phyloP scores from a whole-genome alignment of 2,888 invertebrate genomes.

The Meganola albula region DNA sequence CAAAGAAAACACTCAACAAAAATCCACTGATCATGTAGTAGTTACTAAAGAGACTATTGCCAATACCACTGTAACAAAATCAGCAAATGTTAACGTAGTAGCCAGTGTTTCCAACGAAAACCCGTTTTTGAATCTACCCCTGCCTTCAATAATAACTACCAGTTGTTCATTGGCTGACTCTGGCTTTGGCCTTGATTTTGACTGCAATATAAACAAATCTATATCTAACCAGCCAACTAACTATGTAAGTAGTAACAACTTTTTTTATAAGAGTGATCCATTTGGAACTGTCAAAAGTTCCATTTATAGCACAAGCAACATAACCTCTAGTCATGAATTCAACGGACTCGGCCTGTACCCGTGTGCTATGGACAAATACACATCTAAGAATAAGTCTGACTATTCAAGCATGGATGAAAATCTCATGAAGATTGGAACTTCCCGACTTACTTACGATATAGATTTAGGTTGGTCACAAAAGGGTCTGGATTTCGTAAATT shows the following conservation, averaged over 20 bases:
- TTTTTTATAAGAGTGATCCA: slow-evolving; percentile 67
- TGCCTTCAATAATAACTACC: slow-evolving; percentile 56
- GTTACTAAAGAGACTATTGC: slow-evolving; percentile 32
- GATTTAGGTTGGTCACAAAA: slow-evolving; percentile 73
- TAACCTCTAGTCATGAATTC: slow-evolving; percentile 64
- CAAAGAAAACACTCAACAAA: slow-evolving; percentile 44
- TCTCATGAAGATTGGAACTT: slow-evolving; percentile 68
- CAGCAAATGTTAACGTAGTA: slow-evolving; percentile 27
- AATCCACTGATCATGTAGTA: slow-evolving; percentile 37
- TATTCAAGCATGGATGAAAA: slow-evolving; percentile 63
- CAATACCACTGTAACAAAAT: slow-evolving; percentile 30
- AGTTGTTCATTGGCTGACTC: slow-evolving; percentile 50
- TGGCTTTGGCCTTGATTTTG: slow-evolving; percentile 59
- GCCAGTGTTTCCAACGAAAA: slow-evolving; percentile 49
- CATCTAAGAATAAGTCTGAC: slow-evolving; percentile 61
- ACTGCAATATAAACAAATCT: slow-evolving; percentile 58
- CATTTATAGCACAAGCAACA: slow-evolving; percentile 68
- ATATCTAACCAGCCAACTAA: slow-evolving; percentile 45
- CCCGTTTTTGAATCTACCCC: slow-evolving; percentile 60
- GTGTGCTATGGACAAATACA: slow-evolving; percentile 70
- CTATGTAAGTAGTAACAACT: slow-evolving; percentile 49
- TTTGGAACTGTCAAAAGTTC: slow-evolving; percentile 59
- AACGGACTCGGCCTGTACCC: slow-evolving; percentile 66
- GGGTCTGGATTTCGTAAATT: slow-evolving; percentile 66
- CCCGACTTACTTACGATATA: slow-evolving; percentile 68